Percentiles rank a stretch among this genome's conserved stretches.
phyloP scores from a whole-genome alignment of 2,888 invertebrate species.

The Thymelicus acteon region DNA sequence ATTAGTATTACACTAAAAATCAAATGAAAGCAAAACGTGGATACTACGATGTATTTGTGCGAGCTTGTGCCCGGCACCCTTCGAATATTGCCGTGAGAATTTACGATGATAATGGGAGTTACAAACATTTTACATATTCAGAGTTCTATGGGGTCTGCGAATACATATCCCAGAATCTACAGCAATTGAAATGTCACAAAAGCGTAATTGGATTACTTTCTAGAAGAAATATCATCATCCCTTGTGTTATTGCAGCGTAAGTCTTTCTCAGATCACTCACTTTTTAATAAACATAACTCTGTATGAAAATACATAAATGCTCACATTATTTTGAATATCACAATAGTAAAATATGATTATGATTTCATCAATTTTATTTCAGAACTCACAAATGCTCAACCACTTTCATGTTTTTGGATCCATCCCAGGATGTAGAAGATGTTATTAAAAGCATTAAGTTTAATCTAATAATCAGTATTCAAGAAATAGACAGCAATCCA shows the following conservation, averaged over 20 bases:
- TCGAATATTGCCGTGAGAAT: constrained; percentile 66
- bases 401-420: constrained; percentile 81
- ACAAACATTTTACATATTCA: constrained; percentile 70
- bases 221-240: constrained; percentile 79
- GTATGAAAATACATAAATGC: too few relatives aligned
- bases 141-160: constrained; percentile 77
- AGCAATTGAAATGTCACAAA: constrained; percentile 64
- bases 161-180: constrained; percentile 72
- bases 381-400: constrained; percentile 81
- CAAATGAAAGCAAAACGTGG: constrained; percentile 62
- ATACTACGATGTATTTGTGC: constrained; percentile 75
- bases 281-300: too few relatives aligned
- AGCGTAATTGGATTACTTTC: constrained; percentile 78
- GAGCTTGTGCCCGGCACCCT: constrained; percentile 67
- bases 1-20: constrained; percentile 6
- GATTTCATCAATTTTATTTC: constrained; percentile 46
- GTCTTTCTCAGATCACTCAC: constrained; percentile 45
- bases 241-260: constrained; percentile 84
- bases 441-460: constrained; percentile 61
- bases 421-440: constrained; percentile 57
- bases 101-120: constrained; percentile 60
- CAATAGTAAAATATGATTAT: neutral
- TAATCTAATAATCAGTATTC: constrained; percentile 63
- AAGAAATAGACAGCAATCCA: constrained; percentile 45
- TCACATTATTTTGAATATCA: too few relatives aligned